These are phyloP conservation scores for Holacanthella duospinosa DNA, from an alignment of 2,888 invertebrate species.

Conservation along the genomic window DNA sequence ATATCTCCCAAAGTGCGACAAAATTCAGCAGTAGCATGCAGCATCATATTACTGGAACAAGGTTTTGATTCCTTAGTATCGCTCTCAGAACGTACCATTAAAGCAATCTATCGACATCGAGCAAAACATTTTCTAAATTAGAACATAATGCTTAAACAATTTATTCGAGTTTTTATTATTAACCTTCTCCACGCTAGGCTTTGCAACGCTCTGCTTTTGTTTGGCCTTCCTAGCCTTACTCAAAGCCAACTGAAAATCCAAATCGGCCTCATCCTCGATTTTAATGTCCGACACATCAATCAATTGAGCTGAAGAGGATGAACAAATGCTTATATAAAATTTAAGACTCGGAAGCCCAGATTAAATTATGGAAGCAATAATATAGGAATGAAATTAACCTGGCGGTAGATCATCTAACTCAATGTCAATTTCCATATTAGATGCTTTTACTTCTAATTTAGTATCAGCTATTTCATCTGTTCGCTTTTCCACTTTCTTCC, in stretches of 20 bases:
- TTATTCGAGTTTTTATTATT: not conserved
- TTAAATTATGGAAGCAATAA: too few relatives aligned
- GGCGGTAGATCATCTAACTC: slow-evolving; percentile 54
- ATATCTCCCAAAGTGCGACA: slow-evolving; percentile 91
- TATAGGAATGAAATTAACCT: slow-evolving; percentile 13
- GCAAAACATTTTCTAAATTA: not conserved
- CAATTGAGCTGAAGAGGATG: slow-evolving; percentile 15
- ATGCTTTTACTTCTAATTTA: slow-evolving; percentile 45
- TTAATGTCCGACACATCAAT: slow-evolving; percentile 48
- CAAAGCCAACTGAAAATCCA: slow-evolving; percentile 55
- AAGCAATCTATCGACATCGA: slow-evolving; percentile 36
- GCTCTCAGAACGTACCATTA: slow-evolving; percentile 3
- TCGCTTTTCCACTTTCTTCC: slow-evolving; percentile 8
- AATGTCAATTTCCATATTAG: slow-evolving; percentile 46
- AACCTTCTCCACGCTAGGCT: slow-evolving; percentile 35
- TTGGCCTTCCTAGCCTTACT: slow-evolving; percentile 61
- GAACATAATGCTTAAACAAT: not conserved
- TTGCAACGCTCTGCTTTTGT: slow-evolving; percentile 43
- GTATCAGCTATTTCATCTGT: not conserved
- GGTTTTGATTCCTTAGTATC: not conserved
- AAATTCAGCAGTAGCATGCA: slow-evolving; percentile 93
- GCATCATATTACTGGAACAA: slow-evolving; percentile 51
- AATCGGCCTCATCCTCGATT: slow-evolving; percentile 58
- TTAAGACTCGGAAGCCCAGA: too few relatives aligned
- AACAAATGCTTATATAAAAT: too few relatives aligned